Conservation (phyloP, 2,888 invertebrate species). For the Parascotia fuliginaria region DNA sequence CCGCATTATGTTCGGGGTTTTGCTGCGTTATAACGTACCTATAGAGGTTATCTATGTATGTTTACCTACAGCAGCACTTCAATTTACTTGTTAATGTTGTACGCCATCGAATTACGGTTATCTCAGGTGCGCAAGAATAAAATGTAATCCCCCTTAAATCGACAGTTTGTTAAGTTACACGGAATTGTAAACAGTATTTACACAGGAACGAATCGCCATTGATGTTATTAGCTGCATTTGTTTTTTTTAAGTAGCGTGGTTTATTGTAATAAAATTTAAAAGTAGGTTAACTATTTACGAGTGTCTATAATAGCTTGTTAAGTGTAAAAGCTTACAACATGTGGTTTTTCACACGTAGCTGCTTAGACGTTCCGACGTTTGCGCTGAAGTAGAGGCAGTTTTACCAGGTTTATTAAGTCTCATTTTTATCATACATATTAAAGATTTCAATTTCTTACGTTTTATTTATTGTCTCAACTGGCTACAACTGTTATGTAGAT, state of each 20-base stretch:
- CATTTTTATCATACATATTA: no score
- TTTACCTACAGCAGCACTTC: slow-evolving; percentile 45
- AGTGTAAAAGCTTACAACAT: slow-evolving; percentile 20
- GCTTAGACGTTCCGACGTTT: no score
- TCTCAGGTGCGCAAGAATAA: slow-evolving; percentile 58
- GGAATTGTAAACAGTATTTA: slow-evolving; percentile 52
- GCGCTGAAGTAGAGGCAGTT: no score
- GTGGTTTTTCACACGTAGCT: slow-evolving; percentile 17
- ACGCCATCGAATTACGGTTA: slow-evolving; percentile 64
- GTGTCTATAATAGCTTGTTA: slow-evolving; percentile 27
- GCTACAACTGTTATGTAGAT: no score
- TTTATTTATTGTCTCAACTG: no score
- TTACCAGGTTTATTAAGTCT: no score
- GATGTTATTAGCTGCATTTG: slow-evolving; percentile 31
- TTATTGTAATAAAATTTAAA: slow-evolving; percentile 25
- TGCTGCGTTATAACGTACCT: slow-evolving; percentile 60
- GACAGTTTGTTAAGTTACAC: slow-evolving; percentile 54
- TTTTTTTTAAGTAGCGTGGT: slow-evolving; percentile 32
- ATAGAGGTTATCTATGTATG: slow-evolving; percentile 51
- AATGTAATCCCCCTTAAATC: slow-evolving; percentile 57
- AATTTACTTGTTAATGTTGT: slow-evolving; percentile 70
- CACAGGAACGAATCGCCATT: slow-evolving; percentile 29
- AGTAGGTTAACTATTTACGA: slow-evolving; percentile 9
- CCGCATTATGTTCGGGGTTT: slow-evolving; percentile 67
- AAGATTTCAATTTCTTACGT: slow-evolving; percentile 27